A percentile compares a stretch with the other conserved stretches of the same genome.
Evolutionary conservation across 2,888 invertebrate genomes (phyloP).

Genomic region (Amphipyra tragopoginis): DNA sequence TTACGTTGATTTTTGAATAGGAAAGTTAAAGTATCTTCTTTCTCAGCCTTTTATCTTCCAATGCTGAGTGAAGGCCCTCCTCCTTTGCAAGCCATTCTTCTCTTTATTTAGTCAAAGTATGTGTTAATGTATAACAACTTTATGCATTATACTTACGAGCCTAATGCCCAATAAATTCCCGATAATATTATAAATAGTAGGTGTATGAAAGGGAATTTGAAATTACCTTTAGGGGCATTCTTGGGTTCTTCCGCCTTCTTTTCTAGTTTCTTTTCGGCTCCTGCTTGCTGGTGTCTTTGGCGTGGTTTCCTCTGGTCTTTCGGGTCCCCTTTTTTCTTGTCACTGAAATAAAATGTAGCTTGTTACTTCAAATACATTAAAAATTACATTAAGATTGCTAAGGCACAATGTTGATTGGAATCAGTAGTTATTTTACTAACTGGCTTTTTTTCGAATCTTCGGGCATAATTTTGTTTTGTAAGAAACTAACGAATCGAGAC

Average conservation of each 20-base stretch:
- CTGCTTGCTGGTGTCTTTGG: slow-evolving; percentile 65
- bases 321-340: slow-evolving; percentile 75
- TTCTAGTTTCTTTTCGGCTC: slow-evolving; percentile 57
- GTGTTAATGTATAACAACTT: too few relatives aligned
- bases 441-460: slow-evolving; percentile 75
- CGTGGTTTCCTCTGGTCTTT: slow-evolving; percentile 82
- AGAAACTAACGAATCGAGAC: neutral
- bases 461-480: slow-evolving; percentile 66
- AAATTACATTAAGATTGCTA: neutral
- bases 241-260: slow-evolving; percentile 64
- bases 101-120: too few relatives aligned
- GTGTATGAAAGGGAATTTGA: neutral
- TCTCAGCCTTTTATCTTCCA: too few relatives aligned
- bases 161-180: too few relatives aligned
- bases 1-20: too few relatives aligned
- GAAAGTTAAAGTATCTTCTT: too few relatives aligned
- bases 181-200: neutral
- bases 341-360: slow-evolving; percentile 63
- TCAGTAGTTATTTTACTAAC: slow-evolving; percentile 62
- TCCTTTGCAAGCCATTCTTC: too few relatives aligned
- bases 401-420: too few relatives aligned
- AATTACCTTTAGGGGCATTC: slow-evolving; percentile 60
- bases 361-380: too few relatives aligned
- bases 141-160: too few relatives aligned
- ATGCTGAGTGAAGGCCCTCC: too few relatives aligned